Evolutionary conservation across 2,113 vertebrate genomes (phyloP).

Genomic region (Macrotus californicus): DNA sequence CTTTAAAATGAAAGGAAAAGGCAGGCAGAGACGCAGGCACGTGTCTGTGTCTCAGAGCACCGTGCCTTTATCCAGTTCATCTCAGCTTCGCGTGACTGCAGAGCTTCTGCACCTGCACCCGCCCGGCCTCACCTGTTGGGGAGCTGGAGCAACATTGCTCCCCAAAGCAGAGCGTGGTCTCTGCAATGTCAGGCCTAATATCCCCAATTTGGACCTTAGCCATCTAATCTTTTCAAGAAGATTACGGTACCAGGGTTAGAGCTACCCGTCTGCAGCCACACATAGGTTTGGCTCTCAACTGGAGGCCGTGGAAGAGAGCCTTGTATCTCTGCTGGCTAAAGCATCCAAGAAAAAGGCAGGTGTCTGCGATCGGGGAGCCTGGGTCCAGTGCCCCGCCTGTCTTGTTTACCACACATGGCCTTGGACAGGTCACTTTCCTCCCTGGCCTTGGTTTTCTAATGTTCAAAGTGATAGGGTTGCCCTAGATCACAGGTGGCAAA

Average conservation of each 20-base stretch:
- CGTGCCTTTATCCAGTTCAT: neutral
- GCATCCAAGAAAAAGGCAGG: neutral
- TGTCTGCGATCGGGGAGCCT: neutral
- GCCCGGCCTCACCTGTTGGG: neutral
- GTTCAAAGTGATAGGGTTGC: neutral
- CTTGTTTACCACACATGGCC: fast-evolving
- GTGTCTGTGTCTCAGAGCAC: fast-evolving
- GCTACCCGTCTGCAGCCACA: neutral
- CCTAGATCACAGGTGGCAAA: too few species aligned
- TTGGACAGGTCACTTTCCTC: neutral
- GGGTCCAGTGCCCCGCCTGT: neutral
- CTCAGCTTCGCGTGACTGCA: fast-evolving
- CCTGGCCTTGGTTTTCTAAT: neutral
- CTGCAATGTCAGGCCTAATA: neutral
- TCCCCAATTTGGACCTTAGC: neutral
- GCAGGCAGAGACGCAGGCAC: neutral
- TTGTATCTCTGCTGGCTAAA: neutral
- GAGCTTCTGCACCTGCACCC: fast-evolving
- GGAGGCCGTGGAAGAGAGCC: neutral
- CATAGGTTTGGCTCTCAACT: neutral
- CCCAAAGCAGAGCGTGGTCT: neutral
- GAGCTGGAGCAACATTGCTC: fast-evolving
- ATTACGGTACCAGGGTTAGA: neutral
- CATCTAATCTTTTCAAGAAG: neutral
- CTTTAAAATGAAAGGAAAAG: neutral